Base-by-base conservation (phyloP, 1,140 invertebrate species). In the Leptinotarsa defecta region DNA sequence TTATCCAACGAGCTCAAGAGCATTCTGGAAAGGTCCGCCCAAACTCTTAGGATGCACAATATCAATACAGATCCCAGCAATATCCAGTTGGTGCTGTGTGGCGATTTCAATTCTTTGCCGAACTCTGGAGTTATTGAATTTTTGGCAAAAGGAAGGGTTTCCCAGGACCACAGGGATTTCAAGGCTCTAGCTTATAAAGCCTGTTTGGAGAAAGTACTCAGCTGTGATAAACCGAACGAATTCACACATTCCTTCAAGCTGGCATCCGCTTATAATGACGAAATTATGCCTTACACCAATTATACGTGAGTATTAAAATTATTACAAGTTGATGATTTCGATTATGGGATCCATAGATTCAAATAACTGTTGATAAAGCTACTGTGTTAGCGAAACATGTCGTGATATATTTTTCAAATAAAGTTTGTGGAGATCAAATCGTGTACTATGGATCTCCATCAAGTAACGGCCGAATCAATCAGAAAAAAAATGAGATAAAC, bases 51-150 rank as follows among this genome's bases (percentile, higher is more conserved):
- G 11, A 77, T 87, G 17, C 77, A 78, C n/a, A 81, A 84, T n/a
- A 81, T 81, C 72, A 74, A 86, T 79, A 71, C 89, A 43, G 91
- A 95, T 78, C 88, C 92, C 76, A 94, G 93, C 82, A 92, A 92
- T 83, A 95, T 99, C 75, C 98, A 98, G 83, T 86, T 99, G 48
- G 88, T 99, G 78, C 89, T 99, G 22, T 99, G 98, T 87, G 98
- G 98, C 34, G 98, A 99, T 89, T 96, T 99, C 82, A 99, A 99
- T 88, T 99, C 98, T 34, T 87, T 99, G 76, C 98, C 98, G 19
- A 95, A 99, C 83, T 99, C 98, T 78, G 97, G 97, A 83, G 98
- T 99, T 62, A 94, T 98, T 74, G 98, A 99, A 87, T 99, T 95
- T 88, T 88, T 99, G 73, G 93, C 93, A 77, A 92, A 94, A 24